Evolutionary conservation across 2,797 vertebrate genomes (phyloP).

Genomic region (Catharus ustulatus): DNA sequence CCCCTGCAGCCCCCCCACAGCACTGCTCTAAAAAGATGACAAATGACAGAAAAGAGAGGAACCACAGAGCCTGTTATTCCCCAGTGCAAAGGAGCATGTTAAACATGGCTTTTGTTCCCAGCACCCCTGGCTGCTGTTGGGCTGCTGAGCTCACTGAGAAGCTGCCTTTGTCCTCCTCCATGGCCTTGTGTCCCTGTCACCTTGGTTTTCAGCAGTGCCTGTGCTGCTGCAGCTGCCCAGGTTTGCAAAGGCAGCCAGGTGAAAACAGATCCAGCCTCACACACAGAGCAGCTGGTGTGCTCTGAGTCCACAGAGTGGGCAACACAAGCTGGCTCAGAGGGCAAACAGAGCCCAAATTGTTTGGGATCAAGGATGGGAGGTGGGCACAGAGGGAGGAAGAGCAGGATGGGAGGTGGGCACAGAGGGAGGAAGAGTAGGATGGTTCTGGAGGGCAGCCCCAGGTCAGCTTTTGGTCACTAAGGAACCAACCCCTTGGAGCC

Average conservation of each 20-base stretch:
- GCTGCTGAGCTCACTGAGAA: background rate
- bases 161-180: background rate
- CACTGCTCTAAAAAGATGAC: background rate
- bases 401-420: background rate
- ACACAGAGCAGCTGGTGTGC: background rate
- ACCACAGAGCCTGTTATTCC: background rate
- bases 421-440: background rate
- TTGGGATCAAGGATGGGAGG: background rate
- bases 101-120: rapidly evolving
- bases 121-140: background rate
- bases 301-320: rapidly evolving
- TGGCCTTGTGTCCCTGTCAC: background rate
- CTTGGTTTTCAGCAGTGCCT: background rate
- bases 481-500: background rate
- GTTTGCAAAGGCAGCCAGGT: rapidly evolving
- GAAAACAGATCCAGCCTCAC: background rate
- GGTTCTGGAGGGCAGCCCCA: background rate
- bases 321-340: rapidly evolving
- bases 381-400: background rate
- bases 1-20: background rate
- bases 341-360: rapidly evolving
- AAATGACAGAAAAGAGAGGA: background rate
- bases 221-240: background rate
- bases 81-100: background rate
- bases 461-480: rapidly evolving